Conservation (phyloP, 64 coral and sea anemone genomes). For the Pocillopora damicornis region DNA sequence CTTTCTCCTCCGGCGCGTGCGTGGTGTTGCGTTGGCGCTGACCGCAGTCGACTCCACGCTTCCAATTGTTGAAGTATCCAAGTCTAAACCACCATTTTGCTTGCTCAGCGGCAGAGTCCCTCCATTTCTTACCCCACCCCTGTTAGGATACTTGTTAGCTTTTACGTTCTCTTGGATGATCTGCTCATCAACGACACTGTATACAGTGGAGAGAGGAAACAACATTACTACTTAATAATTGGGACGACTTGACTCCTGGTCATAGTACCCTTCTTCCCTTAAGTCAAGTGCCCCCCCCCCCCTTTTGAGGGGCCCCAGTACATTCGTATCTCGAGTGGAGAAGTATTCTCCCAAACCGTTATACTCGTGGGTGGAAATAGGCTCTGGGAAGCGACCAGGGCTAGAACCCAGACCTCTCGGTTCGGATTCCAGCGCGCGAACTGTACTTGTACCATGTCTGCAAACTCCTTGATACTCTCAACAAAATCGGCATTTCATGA, state of each 20-base stretch:
- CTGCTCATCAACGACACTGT: conserved; percentile 30
- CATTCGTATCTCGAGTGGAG: too few species aligned
- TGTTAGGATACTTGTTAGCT: conserved; percentile 15
- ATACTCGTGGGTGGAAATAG: too few species aligned
- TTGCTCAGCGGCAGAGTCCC: neutral
- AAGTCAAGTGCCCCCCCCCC: too few species aligned
- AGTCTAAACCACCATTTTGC: conserved; percentile 9
- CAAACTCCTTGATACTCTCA: too few species aligned
- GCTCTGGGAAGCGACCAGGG: too few species aligned
- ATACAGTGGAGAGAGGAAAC: neutral
- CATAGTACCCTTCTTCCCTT: too few species aligned
- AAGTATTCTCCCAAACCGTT: too few species aligned
- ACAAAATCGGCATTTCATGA: too few species aligned
- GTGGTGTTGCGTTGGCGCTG: conserved; percentile 18
- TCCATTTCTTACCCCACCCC: conserved; percentile 13
- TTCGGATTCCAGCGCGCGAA: too few species aligned
- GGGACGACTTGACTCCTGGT: neutral
- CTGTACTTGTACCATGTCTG: too few species aligned
- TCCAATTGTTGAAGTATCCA: conserved; percentile 8
- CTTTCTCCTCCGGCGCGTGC: conserved; percentile 62
- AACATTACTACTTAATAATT: neutral
- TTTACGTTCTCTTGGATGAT: conserved; percentile 24
- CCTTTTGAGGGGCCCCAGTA: too few species aligned
- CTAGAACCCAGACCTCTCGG: too few species aligned
- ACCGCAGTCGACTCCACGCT: neutral